These are phyloP conservation scores for Myiagra hebetior DNA, from an alignment of 2,113 vertebrate genomes.

Conservation along the genomic window DNA sequence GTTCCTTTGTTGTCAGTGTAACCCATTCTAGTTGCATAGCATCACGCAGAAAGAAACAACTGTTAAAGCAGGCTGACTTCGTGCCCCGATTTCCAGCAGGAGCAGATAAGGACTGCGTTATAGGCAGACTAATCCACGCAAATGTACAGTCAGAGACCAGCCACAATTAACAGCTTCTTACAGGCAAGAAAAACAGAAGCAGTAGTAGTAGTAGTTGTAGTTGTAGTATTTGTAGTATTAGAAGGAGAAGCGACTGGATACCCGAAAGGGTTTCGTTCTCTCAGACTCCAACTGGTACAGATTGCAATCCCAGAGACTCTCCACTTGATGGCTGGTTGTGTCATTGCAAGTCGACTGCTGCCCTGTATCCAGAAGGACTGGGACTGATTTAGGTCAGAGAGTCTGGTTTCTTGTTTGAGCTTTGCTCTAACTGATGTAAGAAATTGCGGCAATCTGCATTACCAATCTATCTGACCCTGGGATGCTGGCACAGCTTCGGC, in stretches of 20 bases:
- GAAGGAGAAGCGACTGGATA: slow-evolving; percentile 50
- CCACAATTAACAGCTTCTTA: slow-evolving; percentile 58
- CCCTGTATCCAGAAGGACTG: slow-evolving; percentile 77
- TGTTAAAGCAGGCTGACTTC: slow-evolving; percentile 69
- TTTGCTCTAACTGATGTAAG: slow-evolving; percentile 63
- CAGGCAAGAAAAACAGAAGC: slow-evolving; percentile 28
- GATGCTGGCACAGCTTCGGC: slow-evolving; percentile 37
- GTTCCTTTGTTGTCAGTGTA: slow-evolving; percentile 76
- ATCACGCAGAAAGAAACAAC: slow-evolving; percentile 71
- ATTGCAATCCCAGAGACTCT: slow-evolving; percentile 72
- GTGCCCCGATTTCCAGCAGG: slow-evolving; percentile 71
- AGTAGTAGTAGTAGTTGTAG: background rate
- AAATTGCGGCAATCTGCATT: slow-evolving; percentile 17
- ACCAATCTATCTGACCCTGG: slow-evolving; percentile 30
- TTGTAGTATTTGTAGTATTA: slow-evolving; percentile 12
- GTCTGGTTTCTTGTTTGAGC: slow-evolving; percentile 69
- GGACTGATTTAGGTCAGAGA: slow-evolving; percentile 81
- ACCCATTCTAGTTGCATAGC: slow-evolving; percentile 72
- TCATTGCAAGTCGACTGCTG: slow-evolving; percentile 75
- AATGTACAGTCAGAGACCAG: slow-evolving; percentile 62
- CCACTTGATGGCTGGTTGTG: slow-evolving; percentile 80
- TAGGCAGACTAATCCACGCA: slow-evolving; percentile 76
- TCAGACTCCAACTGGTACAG: slow-evolving; percentile 66
- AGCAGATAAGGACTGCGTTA: slow-evolving; percentile 69
- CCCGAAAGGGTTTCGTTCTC: slow-evolving; percentile 49